Conservation (phyloP, 1,140 invertebrate genomes). For the Drosophila ananassae region DNA sequence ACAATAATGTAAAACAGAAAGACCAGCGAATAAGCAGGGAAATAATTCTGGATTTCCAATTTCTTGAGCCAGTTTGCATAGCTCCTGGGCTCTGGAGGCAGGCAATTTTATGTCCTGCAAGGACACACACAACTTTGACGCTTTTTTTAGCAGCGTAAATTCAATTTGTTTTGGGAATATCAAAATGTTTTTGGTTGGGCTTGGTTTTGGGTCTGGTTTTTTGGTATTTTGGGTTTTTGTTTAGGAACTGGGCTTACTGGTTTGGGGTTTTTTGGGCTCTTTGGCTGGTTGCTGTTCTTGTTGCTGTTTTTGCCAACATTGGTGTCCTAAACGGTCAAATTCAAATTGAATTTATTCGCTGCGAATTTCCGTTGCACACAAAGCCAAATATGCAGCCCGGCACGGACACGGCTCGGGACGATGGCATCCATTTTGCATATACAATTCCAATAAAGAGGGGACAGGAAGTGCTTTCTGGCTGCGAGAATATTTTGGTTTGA, state of each 20-base stretch:
- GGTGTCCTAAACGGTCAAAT: constrained; percentile 64
- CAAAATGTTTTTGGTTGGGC: constrained; percentile 71
- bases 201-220: constrained; percentile 42
- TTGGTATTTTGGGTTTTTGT: constrained; percentile 14
- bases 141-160: constrained; percentile 57
- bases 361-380: constrained; percentile 73
- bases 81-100: constrained; percentile 27
- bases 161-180: constrained; percentile 78
- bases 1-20: constrained; percentile 6
- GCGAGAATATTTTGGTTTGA: constrained; percentile 77
- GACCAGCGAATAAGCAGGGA: constrained; percentile 21
- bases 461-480: constrained; percentile 33
- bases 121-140: constrained; percentile 40
- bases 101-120: neutral
- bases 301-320: constrained; percentile 17
- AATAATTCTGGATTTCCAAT: constrained; percentile 71
- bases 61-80: constrained; percentile 75
- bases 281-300: neutral
- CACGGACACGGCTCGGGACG: constrained; percentile 1
- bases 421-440: constrained; percentile 14
- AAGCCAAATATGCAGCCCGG: constrained; percentile 50
- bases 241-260: constrained; percentile 23
- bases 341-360: constrained; percentile 79
- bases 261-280: constrained; percentile 25
- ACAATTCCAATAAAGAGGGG: constrained; percentile 11